Conservation (phyloP, 2,797 vertebrate species). For the Xiphophorus birchmanni region DNA sequence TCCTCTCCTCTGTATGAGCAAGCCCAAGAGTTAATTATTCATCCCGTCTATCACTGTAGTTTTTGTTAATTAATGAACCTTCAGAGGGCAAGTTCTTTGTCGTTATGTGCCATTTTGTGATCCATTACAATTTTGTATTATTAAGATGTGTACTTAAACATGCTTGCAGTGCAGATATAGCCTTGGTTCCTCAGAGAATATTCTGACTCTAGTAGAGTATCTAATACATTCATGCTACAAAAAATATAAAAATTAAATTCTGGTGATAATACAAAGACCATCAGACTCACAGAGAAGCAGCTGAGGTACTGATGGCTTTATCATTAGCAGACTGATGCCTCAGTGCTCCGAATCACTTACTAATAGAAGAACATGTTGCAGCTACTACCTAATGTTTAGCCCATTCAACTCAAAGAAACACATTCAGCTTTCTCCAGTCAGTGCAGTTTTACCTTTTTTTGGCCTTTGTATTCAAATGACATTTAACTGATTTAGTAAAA, state of each 20-base stretch:
- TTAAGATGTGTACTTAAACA: not conserved
- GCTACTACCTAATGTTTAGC: constrained; percentile 50
- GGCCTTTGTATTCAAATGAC: not conserved
- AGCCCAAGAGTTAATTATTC: not conserved
- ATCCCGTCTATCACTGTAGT: not conserved
- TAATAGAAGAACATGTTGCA: constrained; percentile 49
- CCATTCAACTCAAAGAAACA: not conserved
- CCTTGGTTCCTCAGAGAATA: not conserved
- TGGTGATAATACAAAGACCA: constrained; percentile 40
- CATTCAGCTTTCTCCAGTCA: not conserved
- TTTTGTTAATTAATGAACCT: constrained; percentile 10
- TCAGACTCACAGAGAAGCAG: constrained; percentile 52
- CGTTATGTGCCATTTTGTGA: not conserved
- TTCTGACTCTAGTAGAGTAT: constrained; percentile 19
- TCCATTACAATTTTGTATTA: not conserved
- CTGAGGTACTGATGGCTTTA: constrained; percentile 69
- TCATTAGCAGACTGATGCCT: constrained; percentile 73
- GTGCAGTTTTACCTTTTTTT: not conserved
- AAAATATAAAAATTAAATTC: constrained; percentile 40
- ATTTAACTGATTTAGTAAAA: constrained; percentile 42
- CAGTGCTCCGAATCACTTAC: constrained; percentile 67
- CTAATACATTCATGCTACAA: not conserved
- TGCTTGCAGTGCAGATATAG: not conserved
- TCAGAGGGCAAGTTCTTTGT: constrained; percentile 4
- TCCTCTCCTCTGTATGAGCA: not conserved